Percentiles rank a stretch among this genome's conserved stretches.
Conservation (phyloP, 2,888 invertebrate genomes). For the Temnothorax ravouxi region DNA sequence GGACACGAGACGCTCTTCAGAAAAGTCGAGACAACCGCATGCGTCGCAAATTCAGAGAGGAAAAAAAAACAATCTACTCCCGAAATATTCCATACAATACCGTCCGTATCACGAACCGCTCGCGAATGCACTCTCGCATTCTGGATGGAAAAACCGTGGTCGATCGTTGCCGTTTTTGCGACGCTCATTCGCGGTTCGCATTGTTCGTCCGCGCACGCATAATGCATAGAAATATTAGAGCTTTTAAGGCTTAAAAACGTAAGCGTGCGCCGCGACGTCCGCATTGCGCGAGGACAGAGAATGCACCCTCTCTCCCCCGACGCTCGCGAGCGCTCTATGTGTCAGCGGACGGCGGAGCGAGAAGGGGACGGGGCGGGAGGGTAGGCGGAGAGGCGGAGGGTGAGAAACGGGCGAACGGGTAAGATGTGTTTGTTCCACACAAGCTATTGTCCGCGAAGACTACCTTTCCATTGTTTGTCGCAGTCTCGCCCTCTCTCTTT, state of each 20-base stretch:
- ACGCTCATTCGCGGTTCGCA: constrained; percentile 57
- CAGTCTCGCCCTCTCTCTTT: constrained; percentile 78
- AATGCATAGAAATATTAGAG: constrained; percentile 65
- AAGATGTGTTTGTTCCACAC: constrained; percentile 86
- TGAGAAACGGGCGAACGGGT: constrained; percentile 77
- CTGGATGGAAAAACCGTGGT: constrained; percentile 59
- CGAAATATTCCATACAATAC: constrained; percentile 35
- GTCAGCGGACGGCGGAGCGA: constrained; percentile 55
- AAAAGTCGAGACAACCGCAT: constrained; percentile 19
- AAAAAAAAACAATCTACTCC: constrained; percentile 6
- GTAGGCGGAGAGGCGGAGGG: constrained; percentile 62
- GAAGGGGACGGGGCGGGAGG: neutral
- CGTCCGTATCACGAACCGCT: neutral
- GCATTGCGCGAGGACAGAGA: constrained; percentile 61
- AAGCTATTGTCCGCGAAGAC: constrained; percentile 84
- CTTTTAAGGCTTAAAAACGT: constrained; percentile 73
- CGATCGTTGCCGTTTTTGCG: constrained; percentile 57
- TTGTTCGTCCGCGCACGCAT: constrained; percentile 63
- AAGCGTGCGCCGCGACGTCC: constrained; percentile 62
- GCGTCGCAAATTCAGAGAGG: constrained; percentile 26
- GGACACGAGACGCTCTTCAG: neutral
- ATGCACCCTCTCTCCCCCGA: constrained; percentile 52
- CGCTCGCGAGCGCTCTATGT: constrained; percentile 54
- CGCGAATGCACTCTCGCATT: constrained; percentile 15
- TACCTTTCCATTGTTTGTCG: constrained; percentile 85